These are phyloP conservation scores for Hypsibius dujardini DNA, from an alignment of 1,140 invertebrate species.

Conservation along the genomic window DNA sequence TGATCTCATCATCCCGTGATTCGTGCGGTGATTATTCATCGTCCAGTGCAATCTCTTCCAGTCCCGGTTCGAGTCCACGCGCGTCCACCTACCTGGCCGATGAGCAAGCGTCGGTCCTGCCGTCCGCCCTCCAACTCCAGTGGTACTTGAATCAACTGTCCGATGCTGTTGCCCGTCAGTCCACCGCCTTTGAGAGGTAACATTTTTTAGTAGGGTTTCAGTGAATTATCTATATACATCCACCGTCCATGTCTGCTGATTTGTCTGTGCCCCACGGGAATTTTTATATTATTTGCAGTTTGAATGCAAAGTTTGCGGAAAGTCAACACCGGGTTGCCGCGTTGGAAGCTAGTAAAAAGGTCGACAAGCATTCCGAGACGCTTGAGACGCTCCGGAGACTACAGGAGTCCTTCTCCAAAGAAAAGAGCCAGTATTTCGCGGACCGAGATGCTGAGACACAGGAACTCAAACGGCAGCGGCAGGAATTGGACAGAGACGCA, in stretches of 20 bases:
- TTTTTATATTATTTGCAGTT: neutral
- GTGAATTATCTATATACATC: no score
- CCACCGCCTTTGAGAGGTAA: neutral
- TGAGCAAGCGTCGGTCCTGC: neutral
- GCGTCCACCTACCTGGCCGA: neutral
- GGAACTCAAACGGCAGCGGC: neutral
- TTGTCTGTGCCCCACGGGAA: no score
- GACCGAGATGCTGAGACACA: neutral
- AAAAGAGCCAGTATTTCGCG: neutral
- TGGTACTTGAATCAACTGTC: neutral
- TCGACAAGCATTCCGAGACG: neutral
- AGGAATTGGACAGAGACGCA: neutral
- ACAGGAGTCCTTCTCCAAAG: neutral
- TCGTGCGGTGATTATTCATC: neutral
- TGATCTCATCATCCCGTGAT: neutral
- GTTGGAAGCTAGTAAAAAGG: neutral
- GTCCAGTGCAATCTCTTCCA: neutral
- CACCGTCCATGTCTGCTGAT: no score
- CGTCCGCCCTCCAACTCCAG: neutral
- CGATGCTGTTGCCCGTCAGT: neutral
- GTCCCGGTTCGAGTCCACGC: slow-evolving; percentile 4
- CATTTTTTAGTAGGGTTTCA: neutral
- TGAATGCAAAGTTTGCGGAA: neutral
- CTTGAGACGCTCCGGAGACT: neutral
- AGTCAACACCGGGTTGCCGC: neutral